Conservation (phyloP, 2,888 invertebrate genomes). For the Amblyjoppa proteus region DNA sequence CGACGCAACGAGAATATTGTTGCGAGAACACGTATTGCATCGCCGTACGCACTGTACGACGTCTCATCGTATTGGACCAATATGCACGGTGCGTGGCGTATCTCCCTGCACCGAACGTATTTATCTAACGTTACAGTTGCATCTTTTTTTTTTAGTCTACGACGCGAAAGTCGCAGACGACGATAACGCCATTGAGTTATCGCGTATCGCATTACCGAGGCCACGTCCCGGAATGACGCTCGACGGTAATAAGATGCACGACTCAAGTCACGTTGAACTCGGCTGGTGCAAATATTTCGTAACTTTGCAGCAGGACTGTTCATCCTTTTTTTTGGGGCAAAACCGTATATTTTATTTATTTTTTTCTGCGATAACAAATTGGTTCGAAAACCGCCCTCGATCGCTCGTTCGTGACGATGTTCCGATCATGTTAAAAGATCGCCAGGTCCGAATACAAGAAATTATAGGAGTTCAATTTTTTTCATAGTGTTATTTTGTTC, state of each 20-base stretch:
- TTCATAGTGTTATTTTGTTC: neutral
- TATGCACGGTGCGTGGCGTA: neutral
- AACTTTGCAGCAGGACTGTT: neutral
- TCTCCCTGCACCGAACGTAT: constrained; percentile 29
- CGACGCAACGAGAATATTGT: constrained; percentile 70
- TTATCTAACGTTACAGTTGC: constrained; percentile 58
- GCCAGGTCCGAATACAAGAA: neutral
- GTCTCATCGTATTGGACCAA: constrained; percentile 32
- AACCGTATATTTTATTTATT: neutral
- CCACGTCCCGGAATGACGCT: constrained; percentile 63
- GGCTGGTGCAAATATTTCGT: constrained; percentile 11
- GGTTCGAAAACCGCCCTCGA: neutral
- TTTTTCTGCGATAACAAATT: neutral
- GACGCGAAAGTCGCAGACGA: constrained; percentile 62
- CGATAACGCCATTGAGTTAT: constrained; percentile 73
- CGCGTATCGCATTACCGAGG: constrained; percentile 73
- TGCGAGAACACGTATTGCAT: constrained; percentile 56
- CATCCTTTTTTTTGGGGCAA: neutral
- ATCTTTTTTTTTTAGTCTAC: constrained; percentile 14
- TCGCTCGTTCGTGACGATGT: neutral
- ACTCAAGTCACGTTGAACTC: constrained; percentile 39
- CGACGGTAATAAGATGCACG: constrained; percentile 57
- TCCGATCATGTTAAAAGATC: neutral
- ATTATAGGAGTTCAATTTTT: neutral
- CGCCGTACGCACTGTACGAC: constrained; percentile 14